phyloP scores from a whole-genome alignment of 37 sponge, comb jelly and placozoan species.

The Mnemiopsis leidyi region DNA sequence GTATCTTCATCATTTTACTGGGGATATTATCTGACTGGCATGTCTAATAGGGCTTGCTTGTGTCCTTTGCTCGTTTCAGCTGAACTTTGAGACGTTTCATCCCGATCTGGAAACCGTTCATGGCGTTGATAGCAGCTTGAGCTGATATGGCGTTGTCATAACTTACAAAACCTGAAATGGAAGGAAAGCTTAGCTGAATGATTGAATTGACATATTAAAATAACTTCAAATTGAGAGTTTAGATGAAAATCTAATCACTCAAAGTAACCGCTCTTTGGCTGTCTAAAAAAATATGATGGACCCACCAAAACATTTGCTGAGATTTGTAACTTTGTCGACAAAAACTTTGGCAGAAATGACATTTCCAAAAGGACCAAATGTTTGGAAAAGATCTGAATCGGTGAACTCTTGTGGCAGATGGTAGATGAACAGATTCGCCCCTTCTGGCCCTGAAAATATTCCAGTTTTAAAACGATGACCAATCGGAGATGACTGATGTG shows the following conservation, averaged over 20 bases:
- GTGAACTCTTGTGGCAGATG: constrained; percentile 88
- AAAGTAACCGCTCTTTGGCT: no score
- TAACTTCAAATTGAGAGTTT: no score
- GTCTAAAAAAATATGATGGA: no score
- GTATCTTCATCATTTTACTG: no score
- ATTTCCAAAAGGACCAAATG: constrained; percentile 83
- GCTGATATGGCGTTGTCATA: constrained; percentile 91
- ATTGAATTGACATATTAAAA: no score
- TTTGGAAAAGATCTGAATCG: constrained; percentile 76
- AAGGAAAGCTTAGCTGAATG: not conserved
- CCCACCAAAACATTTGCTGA: constrained; percentile 98
- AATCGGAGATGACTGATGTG: no score
- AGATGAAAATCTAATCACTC: no score
- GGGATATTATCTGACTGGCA: not conserved
- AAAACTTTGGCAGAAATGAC: constrained; percentile 92
- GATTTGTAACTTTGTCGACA: constrained; percentile 87
- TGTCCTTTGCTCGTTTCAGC: constrained; percentile 80
- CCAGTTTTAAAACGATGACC: no score
- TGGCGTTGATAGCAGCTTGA: constrained; percentile 76
- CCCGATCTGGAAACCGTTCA: constrained; percentile 84
- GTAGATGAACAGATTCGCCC: constrained; percentile 96
- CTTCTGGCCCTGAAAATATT: constrained; percentile 80
- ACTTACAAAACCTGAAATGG: constrained; percentile 90
- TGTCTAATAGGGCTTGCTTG: constrained; percentile 26
- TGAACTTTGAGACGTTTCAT: constrained; percentile 92